phyloP scores from a whole-genome alignment of 2,888 invertebrate species.

The Fissipunctia ypsillon region DNA sequence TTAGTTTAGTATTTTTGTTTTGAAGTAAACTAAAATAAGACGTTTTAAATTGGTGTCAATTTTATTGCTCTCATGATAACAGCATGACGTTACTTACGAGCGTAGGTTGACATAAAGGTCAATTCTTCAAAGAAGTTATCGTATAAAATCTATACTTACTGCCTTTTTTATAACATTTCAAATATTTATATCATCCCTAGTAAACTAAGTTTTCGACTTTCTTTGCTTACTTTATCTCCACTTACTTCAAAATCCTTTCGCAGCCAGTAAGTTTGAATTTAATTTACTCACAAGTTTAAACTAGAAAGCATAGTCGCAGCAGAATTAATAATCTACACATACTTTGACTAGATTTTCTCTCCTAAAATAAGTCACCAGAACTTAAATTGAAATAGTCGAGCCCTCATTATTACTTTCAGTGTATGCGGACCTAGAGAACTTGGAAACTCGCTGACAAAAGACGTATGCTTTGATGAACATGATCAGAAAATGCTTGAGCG shows the following conservation, averaged over 20 bases:
- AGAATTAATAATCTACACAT: constrained; percentile 29
- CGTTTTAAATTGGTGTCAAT: background rate
- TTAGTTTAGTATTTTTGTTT: background rate
- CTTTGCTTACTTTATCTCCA: background rate
- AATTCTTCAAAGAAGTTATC: too few species aligned
- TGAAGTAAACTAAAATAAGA: background rate
- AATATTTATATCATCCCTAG: too few species aligned
- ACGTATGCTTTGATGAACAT: constrained; percentile 34
- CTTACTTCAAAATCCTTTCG: background rate
- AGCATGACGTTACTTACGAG: background rate
- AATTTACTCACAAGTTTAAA: constrained; percentile 13
- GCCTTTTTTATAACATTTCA: too few species aligned
- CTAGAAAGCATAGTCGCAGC: background rate
- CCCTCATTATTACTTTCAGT: constrained; percentile 29
- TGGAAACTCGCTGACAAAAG: constrained; percentile 41
- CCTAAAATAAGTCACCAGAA: constrained; percentile 31
- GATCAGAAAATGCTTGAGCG: constrained; percentile 16
- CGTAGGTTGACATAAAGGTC: background rate
- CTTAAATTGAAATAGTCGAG: constrained; percentile 40
- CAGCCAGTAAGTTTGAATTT: background rate
- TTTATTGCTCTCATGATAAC: background rate
- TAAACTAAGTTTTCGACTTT: too few species aligned
- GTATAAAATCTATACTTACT: too few species aligned
- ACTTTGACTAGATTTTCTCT: constrained; percentile 27
- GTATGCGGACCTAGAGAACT: constrained; percentile 31